Percentiles rank a stretch among this genome's conserved stretches.
These are phyloP conservation scores for Ennomos quercinarius DNA, from an alignment of 2,888 invertebrate genomes.

Conservation along the genomic window DNA sequence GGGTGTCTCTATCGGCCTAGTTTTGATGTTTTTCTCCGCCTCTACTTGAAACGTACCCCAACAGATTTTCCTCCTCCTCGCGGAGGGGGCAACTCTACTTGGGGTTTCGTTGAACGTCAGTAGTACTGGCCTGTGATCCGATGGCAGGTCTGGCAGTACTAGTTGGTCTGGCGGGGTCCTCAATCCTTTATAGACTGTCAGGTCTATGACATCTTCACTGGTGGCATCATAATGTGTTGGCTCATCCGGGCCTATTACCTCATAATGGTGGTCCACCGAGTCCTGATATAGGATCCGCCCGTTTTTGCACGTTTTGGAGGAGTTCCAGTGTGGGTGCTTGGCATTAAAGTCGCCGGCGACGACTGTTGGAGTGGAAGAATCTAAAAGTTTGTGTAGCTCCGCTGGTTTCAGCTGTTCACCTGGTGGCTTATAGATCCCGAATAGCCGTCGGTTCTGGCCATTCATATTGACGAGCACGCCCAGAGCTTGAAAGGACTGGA, in stretches of 20 bases:
- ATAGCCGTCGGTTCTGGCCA: too few relatives aligned
- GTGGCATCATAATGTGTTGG: neutral
- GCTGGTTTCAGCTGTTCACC: neutral
- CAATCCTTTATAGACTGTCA: neutral
- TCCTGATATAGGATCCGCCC: neutral
- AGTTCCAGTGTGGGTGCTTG: slow-evolving; percentile 4
- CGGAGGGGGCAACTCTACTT: neutral
- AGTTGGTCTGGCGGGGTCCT: neutral
- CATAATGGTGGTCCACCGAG: slow-evolving; percentile 10
- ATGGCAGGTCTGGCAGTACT: neutral
- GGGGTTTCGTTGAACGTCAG: neutral
- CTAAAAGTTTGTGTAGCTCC: neutral
- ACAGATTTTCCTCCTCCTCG: neutral
- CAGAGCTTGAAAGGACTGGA: neutral
- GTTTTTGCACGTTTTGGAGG: neutral
- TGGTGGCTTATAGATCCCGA: too few relatives aligned
- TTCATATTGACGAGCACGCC: slow-evolving; percentile 1
- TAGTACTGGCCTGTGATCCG: slow-evolving; percentile 7
- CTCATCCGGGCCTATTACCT: neutral
- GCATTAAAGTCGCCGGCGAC: slow-evolving; percentile 10
- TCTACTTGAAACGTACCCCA: neutral
- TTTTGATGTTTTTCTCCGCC: neutral
- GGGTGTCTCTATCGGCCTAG: neutral
- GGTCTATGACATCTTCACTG: neutral
- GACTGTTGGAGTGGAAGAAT: neutral